Conservation (phyloP, 2,113 vertebrate genomes). For the Acrocephalus arundinaceus region DNA sequence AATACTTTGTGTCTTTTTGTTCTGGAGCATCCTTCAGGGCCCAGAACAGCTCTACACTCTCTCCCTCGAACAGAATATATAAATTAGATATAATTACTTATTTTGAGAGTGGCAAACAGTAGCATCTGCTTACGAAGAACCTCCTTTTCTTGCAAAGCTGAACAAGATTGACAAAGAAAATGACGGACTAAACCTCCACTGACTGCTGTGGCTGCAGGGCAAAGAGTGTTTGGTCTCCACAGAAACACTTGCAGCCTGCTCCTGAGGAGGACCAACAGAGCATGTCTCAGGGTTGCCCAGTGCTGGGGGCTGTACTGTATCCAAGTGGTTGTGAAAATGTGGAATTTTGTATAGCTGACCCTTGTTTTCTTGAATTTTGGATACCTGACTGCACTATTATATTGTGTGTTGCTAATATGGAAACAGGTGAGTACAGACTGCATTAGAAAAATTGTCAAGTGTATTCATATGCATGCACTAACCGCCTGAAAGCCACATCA, state of each 20-base stretch:
- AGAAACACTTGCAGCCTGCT: background rate
- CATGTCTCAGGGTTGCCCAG: background rate
- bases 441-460: background rate
- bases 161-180: too few relatives aligned
- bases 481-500: background rate
- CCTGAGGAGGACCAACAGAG: background rate
- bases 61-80: background rate
- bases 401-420: background rate
- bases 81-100: background rate
- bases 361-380: background rate
- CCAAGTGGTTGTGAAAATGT: background rate
- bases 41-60: background rate
- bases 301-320: background rate
- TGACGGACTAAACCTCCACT: too few relatives aligned
- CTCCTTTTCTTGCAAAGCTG: background rate
- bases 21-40: background rate
- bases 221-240: too few relatives aligned
- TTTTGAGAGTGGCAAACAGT: background rate
- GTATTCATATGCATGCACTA: background rate
- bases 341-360: background rate
- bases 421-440: background rate
- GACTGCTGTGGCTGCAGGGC: too few relatives aligned
- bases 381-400: background rate
- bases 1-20: background rate
- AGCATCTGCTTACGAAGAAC: background rate